Conservation (phyloP, 2,113 vertebrate genomes). For the Carassius auratus region DNA sequence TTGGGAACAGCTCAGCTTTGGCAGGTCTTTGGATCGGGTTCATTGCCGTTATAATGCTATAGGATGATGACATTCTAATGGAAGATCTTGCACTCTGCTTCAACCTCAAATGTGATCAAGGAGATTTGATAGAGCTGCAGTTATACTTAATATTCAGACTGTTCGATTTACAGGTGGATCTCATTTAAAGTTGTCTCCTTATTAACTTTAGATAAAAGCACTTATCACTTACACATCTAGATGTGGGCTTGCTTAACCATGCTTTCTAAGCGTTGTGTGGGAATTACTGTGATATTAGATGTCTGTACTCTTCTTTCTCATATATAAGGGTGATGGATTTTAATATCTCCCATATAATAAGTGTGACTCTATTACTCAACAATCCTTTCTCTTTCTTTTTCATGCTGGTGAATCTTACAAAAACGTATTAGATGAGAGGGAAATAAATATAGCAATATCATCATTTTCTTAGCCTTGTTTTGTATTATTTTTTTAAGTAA, state of each 20-base stretch:
- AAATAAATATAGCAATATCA: neutral
- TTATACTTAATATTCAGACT: neutral
- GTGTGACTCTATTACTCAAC: neutral
- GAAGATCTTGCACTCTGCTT: neutral
- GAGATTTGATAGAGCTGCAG: neutral
- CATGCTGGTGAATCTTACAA: neutral
- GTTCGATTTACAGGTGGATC: neutral
- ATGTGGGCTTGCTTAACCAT: neutral
- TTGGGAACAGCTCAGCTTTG: neutral
- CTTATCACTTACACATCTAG: neutral
- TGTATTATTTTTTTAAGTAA: no score
- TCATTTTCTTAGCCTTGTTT: neutral
- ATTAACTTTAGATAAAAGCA: neutral
- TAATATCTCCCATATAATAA: neutral
- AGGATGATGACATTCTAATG: neutral
- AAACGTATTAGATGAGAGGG: neutral
- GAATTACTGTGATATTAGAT: slow-evolving; percentile 3
- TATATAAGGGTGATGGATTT: neutral
- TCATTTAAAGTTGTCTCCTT: neutral
- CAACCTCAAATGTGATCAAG: neutral
- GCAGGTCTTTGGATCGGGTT: neutral
- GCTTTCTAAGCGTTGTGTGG: neutral
- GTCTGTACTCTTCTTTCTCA: neutral
- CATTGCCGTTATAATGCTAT: neutral
- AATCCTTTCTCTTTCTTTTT: neutral